Evolutionary conservation across 2,113 vertebrate species (phyloP).

Genomic region (Phrynocephalus versicolor): DNA sequence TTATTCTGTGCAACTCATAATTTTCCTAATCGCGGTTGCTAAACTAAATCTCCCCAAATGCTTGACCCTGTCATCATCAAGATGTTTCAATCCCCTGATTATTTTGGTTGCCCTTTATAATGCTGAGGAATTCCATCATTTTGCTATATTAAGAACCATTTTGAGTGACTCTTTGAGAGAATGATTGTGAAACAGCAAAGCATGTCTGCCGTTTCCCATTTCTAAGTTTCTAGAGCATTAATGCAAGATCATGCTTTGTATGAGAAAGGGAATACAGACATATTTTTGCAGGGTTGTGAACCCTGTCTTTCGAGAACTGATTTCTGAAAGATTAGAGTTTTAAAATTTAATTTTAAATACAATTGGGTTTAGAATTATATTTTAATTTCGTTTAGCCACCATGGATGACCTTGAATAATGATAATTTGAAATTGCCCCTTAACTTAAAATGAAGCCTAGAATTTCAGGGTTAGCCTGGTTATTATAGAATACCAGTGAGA

Average conservation of each 20-base stretch:
- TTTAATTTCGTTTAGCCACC: constrained; percentile 51
- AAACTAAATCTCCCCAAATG: too few species aligned
- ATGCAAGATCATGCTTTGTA: neutral
- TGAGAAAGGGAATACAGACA: neutral
- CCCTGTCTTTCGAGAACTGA: constrained; percentile 15
- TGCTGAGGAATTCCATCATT: too few species aligned
- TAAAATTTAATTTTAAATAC: constrained; percentile 56
- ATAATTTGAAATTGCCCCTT: constrained; percentile 46
- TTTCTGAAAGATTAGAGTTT: constrained; percentile 42
- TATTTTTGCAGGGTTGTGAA: neutral
- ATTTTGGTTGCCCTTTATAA: too few species aligned
- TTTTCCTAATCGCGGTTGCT: too few species aligned
- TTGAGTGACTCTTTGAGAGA: neutral
- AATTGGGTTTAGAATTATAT: constrained; percentile 42
- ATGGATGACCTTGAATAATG: constrained; percentile 50
- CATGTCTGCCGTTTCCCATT: neutral
- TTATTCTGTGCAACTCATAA: too few species aligned
- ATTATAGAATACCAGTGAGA: constrained; percentile 22
- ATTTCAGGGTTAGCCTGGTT: constrained; percentile 43
- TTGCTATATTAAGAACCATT: neutral
- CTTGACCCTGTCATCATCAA: too few species aligned
- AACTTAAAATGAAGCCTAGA: constrained; percentile 39
- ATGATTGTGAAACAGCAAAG: too few species aligned
- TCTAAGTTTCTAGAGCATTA: neutral
- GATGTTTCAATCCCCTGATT: too few species aligned